Evolutionary conservation across 2,797 vertebrate genomes (phyloP), one percentile per base, ranked within the genome.

Genomic region (Lutra lutra): DNA sequence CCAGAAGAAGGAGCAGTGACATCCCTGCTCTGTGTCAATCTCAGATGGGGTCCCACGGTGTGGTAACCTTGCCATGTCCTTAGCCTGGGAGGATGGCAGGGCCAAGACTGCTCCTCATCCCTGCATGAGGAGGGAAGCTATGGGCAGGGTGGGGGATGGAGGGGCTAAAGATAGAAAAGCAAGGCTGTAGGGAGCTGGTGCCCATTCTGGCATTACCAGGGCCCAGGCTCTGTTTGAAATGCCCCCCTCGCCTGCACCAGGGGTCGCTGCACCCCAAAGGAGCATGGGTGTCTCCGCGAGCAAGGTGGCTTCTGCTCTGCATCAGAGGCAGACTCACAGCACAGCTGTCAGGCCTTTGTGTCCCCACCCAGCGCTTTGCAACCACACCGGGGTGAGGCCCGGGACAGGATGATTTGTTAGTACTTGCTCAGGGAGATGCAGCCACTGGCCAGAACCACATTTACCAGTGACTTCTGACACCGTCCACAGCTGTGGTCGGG

Each of bases 351-450:
- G 95, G 78, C 94, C 89, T 89, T 51, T 70, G 23, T 11, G 66
- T 97, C 94, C 93, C 94, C 3, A 2, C 43, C 91, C 94, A 97
- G 95, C 64, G 86, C 66, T 97, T 79, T 98, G 85, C 95, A 95
- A 82, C 56, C 75, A 2, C 17, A 35, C 2, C 11, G 0, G 78
- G 89, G 94, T 58, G 77, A 94, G 95, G 86, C 86, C 66, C 32
- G 51, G 86, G 54, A 27, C 12, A 29, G 91, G 86, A 79, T 87
- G 86, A 73, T 95, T 93, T 97, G 91, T 97, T 60, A 95, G 94
- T 29, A 35, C 70, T 85, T 3, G 0, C 84, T 60, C 0, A 0
- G 54, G 38, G 79, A 97, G 96, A 95, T 3, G 18, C 86, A 62
- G 83, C 20, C 25, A 80, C 83, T 90, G 27, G 66, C 68, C 97